Base-by-base conservation (phyloP, 2,113 vertebrate genomes). In the Prionailurus viverrinus region DNA sequence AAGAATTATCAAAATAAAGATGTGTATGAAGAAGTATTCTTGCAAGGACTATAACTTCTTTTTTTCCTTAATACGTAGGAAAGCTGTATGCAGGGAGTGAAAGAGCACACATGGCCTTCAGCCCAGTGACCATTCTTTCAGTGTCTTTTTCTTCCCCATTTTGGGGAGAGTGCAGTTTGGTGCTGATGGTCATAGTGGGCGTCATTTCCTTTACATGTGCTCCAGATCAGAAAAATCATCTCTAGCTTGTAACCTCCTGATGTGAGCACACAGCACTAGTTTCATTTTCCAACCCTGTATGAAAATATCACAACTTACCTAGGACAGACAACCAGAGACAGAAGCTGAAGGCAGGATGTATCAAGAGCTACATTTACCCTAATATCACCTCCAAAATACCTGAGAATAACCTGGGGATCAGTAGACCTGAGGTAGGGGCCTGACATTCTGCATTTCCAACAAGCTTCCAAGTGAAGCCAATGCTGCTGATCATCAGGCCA, bases 1-100 rank as follows among this genome's bases (percentile, higher is more conserved):
- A 61, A n/a, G 48, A 89, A 84, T 81, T 90, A 25, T 92, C 79
- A 79, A 68, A 89, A 15, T 82, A 79, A 95, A 91, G 39, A 51
- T 3, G 80, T 3, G 3, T 71, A 51, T 73, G 63, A 83, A 15
- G 51, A 73, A 36, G 13, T 68, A 18, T 39, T 31, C 39, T 65
- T 95, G 18, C 33, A 14, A 89, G n/a, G 23, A n/a, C 29, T 68
- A 25, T 41, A 76, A 84, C 65, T 21, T 93, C 45, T 19, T 61
- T 76, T 85, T 51, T 65, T 78, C 90, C 78, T 85, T 61, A 92
- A 85, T 23, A 78, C n/a, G 41, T 19, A 92, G 12, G 41, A 53
- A 16, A 71, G 48, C 12, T 93, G 63, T 53, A 39, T 58, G 25
- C 33, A 48, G 25, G 36, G 10, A 80, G 1, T 65, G 12, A 63